Percentiles rank a stretch among this genome's conserved stretches.
These are phyloP conservation scores for Hippoglossus hippoglossus DNA, from an alignment of 2,797 vertebrate species.

Conservation along the genomic window DNA sequence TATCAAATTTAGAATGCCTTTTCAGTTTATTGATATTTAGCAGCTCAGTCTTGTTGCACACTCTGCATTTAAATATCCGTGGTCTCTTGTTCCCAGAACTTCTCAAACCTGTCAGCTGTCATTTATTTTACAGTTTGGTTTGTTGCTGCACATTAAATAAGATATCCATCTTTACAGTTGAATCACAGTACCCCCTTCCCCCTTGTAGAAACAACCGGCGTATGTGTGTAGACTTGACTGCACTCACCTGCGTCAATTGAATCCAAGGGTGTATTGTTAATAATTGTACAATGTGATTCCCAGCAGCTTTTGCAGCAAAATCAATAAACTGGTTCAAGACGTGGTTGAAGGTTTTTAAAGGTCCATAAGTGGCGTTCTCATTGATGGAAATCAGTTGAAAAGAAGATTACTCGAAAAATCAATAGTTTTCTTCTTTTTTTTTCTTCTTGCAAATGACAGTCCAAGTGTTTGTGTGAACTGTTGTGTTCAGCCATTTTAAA, in stretches of 20 bases:
- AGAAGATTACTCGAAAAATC: conserved; percentile 52
- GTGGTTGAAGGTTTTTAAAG: conserved; percentile 53
- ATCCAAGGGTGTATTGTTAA: conserved; percentile 35
- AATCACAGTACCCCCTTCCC: conserved; percentile 8
- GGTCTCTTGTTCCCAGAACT: conserved; percentile 23
- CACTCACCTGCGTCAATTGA: conserved; percentile 4
- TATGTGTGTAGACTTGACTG: not conserved
- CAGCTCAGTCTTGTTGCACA: conserved; percentile 22
- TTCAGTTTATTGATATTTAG: conserved; percentile 45
- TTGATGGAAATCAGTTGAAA: conserved; percentile 58
- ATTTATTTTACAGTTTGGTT: conserved; percentile 27
- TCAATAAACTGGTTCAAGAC: conserved; percentile 43
- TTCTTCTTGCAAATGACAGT: conserved; percentile 42
- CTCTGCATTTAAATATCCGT: conserved; percentile 32
- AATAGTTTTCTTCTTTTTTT: conserved; percentile 38
- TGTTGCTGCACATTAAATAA: conserved; percentile 27
- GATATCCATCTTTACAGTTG: conserved; percentile 22
- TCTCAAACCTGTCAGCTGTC: conserved; percentile 12
- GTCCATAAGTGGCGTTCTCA: conserved; percentile 57
- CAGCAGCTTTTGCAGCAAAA: conserved; percentile 23
- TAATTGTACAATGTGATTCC: conserved; percentile 35
- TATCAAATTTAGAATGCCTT: conserved; percentile 16
- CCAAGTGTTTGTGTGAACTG: conserved; percentile 20
- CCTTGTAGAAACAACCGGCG: not conserved
- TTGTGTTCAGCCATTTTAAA: conserved; percentile 13